These are phyloP conservation scores for Habropoda laboriosa DNA, from an alignment of 1,140 invertebrate genomes.

Conservation along the genomic window DNA sequence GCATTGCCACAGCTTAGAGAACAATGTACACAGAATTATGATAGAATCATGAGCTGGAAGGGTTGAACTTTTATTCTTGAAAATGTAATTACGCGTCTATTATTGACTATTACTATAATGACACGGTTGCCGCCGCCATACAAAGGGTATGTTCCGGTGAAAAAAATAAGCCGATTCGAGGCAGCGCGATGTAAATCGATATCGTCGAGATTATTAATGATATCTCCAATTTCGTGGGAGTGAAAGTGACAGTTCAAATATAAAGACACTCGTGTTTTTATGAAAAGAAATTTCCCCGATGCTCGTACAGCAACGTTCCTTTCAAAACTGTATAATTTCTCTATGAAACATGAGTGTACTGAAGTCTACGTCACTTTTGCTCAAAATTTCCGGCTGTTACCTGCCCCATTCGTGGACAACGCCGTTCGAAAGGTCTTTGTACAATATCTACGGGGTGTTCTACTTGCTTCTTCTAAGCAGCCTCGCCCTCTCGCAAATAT, in stretches of 20 bases:
- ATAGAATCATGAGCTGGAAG: too few relatives aligned
- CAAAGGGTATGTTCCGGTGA: background rate
- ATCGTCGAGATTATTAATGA: background rate
- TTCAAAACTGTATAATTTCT: too few relatives aligned
- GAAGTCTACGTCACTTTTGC: background rate
- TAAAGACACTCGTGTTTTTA: too few relatives aligned
- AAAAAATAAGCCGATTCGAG: background rate
- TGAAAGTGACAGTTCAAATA: too few relatives aligned
- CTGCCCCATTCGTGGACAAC: conserved; percentile 40
- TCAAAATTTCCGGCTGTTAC: conserved; percentile 8
- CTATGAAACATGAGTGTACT: too few relatives aligned
- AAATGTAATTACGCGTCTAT: background rate
- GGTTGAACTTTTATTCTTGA: background rate
- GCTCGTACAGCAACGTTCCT: background rate
- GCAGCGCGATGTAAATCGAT: background rate
- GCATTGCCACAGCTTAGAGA: too few relatives aligned
- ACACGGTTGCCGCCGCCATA: background rate
- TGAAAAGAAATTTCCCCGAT: background rate
- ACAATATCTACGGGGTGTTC: conserved; percentile 15
- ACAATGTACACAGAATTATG: too few relatives aligned
- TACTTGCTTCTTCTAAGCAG: background rate
- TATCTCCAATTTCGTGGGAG: too few relatives aligned
- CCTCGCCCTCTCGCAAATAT: conserved; percentile 24
- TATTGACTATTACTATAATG: background rate
- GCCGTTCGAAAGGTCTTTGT: conserved; percentile 22